These are phyloP conservation scores for Drosophila lacicola DNA, from an alignment of 2,888 invertebrate genomes.

Conservation along the genomic window DNA sequence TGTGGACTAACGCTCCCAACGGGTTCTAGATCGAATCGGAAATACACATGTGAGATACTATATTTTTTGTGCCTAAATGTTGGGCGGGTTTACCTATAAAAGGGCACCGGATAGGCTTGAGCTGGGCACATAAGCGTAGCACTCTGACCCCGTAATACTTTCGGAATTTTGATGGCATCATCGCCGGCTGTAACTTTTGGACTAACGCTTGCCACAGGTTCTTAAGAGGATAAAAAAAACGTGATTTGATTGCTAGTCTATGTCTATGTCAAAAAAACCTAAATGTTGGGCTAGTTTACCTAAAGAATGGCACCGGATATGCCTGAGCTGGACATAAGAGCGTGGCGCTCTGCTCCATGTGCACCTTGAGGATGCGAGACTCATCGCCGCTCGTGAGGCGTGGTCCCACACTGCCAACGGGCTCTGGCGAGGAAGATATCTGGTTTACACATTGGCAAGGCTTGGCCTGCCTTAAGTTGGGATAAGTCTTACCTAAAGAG, in stretches of 20 bases:
- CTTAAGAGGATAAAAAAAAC: conserved; percentile 66
- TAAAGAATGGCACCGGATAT: conserved; percentile 89
- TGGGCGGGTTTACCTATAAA: conserved; percentile 87
- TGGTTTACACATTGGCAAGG: not conserved
- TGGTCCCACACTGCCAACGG: conserved; percentile 86
- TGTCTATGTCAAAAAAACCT: conserved; percentile 1
- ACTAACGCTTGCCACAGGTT: conserved; percentile 86
- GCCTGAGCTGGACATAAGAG: conserved; percentile 89
- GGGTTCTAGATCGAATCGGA: conserved; percentile 82
- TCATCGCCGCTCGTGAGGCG: conserved; percentile 90
- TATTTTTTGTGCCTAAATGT: conserved; percentile 48
- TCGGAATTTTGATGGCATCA: conserved; percentile 85
- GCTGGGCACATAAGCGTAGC: conserved; percentile 90
- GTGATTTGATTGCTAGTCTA: not conserved
- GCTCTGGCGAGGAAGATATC: conserved; percentile 79
- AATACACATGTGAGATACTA: not conserved
- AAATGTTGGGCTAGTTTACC: conserved; percentile 86
- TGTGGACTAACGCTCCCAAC: conserved; percentile 88
- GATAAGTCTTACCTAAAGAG: conserved; percentile 89
- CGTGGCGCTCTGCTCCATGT: conserved; percentile 86
- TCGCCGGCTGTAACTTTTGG: conserved; percentile 90
- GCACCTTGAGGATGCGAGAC: conserved; percentile 86
- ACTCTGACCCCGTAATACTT: conserved; percentile 85
- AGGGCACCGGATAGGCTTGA: conserved; percentile 91
- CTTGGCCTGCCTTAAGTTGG: conserved; percentile 37